Evolutionary conservation across 1,140 invertebrate genomes (phyloP).

Genomic region (Eriosoma lanigerum): DNA sequence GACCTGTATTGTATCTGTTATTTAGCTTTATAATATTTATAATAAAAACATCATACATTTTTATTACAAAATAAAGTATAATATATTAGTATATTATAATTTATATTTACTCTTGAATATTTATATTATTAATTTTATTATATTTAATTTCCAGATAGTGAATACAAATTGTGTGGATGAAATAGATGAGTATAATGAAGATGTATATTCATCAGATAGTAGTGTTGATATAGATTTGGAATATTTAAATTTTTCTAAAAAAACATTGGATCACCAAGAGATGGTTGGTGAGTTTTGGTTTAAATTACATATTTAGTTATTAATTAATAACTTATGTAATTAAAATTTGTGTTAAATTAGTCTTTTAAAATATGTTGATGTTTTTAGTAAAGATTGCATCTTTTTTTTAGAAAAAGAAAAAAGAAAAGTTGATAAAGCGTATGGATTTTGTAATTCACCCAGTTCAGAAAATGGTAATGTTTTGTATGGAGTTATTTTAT

Average conservation of each 20-base stretch:
- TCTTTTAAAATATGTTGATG: background rate
- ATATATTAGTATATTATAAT: no score
- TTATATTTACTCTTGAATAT: no score
- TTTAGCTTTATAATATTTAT: no score
- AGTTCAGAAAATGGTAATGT: conserved; percentile 15
- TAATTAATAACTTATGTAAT: no score
- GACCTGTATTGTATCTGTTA: no score
- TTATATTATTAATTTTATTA: background rate
- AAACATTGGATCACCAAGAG: conserved; percentile 35
- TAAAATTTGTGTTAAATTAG: no score
- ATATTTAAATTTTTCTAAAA: conserved; percentile 38
- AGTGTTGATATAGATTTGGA: conserved; percentile 41
- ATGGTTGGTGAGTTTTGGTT: background rate
- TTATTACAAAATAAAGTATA: no score
- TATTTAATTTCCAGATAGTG: background rate
- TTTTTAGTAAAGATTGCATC: background rate
- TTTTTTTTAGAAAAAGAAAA: conserved; percentile 32
- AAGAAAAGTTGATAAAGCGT: conserved; percentile 24
- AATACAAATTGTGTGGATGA: background rate
- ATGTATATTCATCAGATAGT: background rate
- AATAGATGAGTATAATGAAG: background rate
- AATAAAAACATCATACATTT: no score
- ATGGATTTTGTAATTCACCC: conserved; percentile 26
- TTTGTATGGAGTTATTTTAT: background rate
- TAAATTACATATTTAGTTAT: background rate